Base-by-base conservation (phyloP, 2,888 invertebrate genomes). In the Cybosia mesomella region DNA sequence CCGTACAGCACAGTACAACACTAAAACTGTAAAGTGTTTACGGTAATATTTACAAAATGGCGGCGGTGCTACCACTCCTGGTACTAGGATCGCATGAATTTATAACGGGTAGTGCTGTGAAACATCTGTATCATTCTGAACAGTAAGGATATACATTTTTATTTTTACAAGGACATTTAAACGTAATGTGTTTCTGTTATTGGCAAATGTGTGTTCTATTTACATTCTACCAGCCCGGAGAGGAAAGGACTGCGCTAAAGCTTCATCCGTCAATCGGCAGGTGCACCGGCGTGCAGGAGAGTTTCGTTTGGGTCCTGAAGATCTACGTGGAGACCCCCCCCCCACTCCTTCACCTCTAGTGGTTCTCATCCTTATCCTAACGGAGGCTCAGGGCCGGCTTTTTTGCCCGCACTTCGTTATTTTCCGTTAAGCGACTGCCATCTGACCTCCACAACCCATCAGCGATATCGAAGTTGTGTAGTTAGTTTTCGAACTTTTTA, bases 21-120 rank as follows among this genome's bases (percentile, higher is more conserved):
- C 54, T 62, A 49, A 67, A 43, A 59, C 58, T 72, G 75, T 81
- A 83, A 80, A 83, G 74, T 82, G 77, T 82, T 85, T 83, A 83
- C 75, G 78, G 80, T 81, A 76, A 81, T 83, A 84, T 82, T 82
- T 82, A 75, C 84, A 82, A 85, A 85, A 85, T 83, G 82, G 81
- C 83, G 70, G 62, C 72, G 63, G 75, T 68, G 68, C 79, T 80
- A 81, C 81, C 73, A 74, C 68, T 67, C 36, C 43, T 34, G 61
- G 68, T 59, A 61, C 70, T 32, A 55, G 62, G 64, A 59, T 60
- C 58, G 68, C 66, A 63, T 64, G 58, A 60, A 71, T 70, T 67
- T 65, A 72, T 68, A 66, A 66, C 34, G 59, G 32, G 63, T 66
- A 28, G 36, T 59, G 36, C 22, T 59, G 36, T 59, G 22, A 58